A percentile compares a stretch with the other conserved stretches of the same genome.
Conservation (phyloP, 2,797 vertebrate genomes). For the Linurgus olivaceus region DNA sequence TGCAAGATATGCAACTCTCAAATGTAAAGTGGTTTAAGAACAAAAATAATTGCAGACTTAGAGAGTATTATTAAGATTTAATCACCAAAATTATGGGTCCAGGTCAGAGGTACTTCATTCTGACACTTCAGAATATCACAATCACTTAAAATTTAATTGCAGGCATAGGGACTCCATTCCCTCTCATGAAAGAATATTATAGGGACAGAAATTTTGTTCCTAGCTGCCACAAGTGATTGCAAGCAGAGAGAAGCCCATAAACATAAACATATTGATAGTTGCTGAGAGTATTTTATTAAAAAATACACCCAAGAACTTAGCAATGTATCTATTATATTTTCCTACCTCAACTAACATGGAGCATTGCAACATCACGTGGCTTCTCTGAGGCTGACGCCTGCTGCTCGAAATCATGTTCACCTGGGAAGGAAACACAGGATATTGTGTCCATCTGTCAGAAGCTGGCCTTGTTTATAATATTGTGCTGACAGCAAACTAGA, state of each 20-base stretch:
- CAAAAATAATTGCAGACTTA: neutral
- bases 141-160: neutral
- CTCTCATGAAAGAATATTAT: neutral
- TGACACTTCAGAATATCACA: neutral
- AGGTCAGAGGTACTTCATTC: neutral
- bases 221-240: neutral
- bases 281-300: neutral
- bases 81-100: neutral
- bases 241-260: neutral
- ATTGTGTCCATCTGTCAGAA: neutral
- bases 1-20: neutral
- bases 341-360: constrained; percentile 83
- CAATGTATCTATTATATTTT: neutral
- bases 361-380: constrained; percentile 47
- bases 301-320: neutral
- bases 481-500: neutral
- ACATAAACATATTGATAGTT: neutral
- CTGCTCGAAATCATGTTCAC: constrained; percentile 70
- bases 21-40: neutral
- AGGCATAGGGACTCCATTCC: neutral
- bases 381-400: constrained; percentile 31
- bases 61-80: neutral
- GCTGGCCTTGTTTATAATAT: neutral
- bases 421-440: constrained; percentile 8
- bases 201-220: neutral